Base-by-base conservation (phyloP, 1,140 invertebrate genomes). In the Thrips palmi region DNA sequence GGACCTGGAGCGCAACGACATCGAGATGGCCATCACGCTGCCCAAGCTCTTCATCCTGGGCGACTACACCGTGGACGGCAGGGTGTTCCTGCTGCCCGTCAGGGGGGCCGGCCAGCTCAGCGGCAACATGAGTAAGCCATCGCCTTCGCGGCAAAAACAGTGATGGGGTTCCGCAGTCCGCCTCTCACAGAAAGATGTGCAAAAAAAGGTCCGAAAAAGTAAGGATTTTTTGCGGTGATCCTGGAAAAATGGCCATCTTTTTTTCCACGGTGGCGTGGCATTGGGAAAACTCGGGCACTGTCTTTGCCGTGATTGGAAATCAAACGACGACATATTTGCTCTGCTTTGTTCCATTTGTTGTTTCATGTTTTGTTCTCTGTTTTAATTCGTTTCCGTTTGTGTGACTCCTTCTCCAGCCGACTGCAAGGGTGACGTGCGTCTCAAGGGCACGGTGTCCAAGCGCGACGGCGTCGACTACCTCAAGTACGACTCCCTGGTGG, bases 111-210 rank as follows among this genome's bases (percentile, higher is more conserved):
- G 75, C 14, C 64, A 70, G 37, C 61, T 76, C 4, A 66, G 61
- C 0, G 72, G 74, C 40, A 71, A 65, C 31, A 74, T 76, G 32
- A 67, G 75, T 79, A 57, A 69, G 71, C 68, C 31, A 8, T 44
- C 35, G 17, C 17, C 32, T 39, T 2, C 34, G n/a, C n/a, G n/a
- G n/a, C n/a, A n/a, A n/a, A n/a, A n/a, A n/a, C n/a, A n/a, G n/a
- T n/a, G n/a, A n/a, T 11, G 19, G 32, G 27, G 32, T 17, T 39
- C 20, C 2, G 19, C 17, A 34, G 7, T 14, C 17, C 20, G 22
- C 25, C 19, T 20, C 14, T 30, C 17, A 31, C 3, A 28, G 28
- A 24, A 31, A 15, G 15, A 22, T 30, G 15, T 18, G 11, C 28
- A 23, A 19, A n/a, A 34, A 40, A 28, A 23, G 30, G 14, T 35